Conservation (phyloP, 2,113 vertebrate genomes). For the Telmatochromis brachygnathus region DNA sequence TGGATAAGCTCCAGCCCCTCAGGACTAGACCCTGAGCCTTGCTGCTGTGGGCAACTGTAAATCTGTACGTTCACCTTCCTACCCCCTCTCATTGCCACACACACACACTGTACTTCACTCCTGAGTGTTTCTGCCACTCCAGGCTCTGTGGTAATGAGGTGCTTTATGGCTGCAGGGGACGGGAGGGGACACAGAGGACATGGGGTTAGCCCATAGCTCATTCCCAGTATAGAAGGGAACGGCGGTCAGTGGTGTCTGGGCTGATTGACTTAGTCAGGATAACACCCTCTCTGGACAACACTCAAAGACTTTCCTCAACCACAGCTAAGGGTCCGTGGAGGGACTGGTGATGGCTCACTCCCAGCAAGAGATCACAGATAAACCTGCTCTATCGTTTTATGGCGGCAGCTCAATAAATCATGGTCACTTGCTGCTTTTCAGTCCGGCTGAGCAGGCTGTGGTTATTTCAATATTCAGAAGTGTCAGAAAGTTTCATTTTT, state of each 20-base stretch:
- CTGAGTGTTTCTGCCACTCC: constrained; percentile 22
- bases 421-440: background rate
- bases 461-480: background rate
- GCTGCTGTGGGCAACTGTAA: constrained; percentile 18
- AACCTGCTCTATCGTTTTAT: background rate
- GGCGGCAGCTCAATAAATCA: background rate
- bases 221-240: background rate
- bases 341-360: background rate
- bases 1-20: background rate
- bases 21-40: background rate
- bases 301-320: background rate
- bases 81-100: background rate
- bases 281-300: background rate
- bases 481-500: background rate
- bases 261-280: constrained; percentile 10
- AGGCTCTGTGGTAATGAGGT: constrained; percentile 35
- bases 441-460: background rate
- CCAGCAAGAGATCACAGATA: background rate
- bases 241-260: background rate
- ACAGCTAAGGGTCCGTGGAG: background rate
- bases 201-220: constrained; percentile 37
- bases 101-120: constrained; percentile 5
- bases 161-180: constrained; percentile 41
- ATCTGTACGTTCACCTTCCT: constrained; percentile 1
- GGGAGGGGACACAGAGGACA: constrained; percentile 13